Evolutionary conservation across 2,888 invertebrate genomes (phyloP), one percentile per base, ranked within the genome.

Genomic region (Loripinus fragilis): DNA sequence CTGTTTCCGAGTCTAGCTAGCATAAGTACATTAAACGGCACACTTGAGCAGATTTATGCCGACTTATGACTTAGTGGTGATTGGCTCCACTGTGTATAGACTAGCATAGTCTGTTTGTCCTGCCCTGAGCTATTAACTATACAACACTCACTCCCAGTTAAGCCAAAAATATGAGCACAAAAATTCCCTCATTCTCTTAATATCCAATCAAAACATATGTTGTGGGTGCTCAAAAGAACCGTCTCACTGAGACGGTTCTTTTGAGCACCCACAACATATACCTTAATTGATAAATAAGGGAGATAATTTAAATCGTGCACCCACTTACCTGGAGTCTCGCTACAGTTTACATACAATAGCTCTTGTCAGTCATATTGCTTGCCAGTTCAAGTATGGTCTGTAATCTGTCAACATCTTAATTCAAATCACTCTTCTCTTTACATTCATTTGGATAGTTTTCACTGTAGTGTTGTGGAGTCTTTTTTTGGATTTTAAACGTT

Each of bases 21-120:
- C n/a, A n/a, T 33, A 60, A 60, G 17, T 33, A 60, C 33, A 60
- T 60, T 60, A 60, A 60, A 60, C 60, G 8, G 60, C 60, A 30
- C 60, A 60, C 60, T 60, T 60, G 60, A 60, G 33, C 33, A 60
- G 60, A 60, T 60, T 60, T 60, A 60, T 60, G 60, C 60, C 60
- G 60, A 60, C 60, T 60, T 60, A 60, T 60, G 60, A 60, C 30
- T 60, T 60, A 60, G 60, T 33, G 60, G 33, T 60, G 60, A 60
- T 60, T 60, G 60, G 60, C 60, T 60, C 60, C 60, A 60, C 33
- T 17, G n/a, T 33, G 60, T 60, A 60, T 60, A 60, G 60, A 60
- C 60, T 33, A 60, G 33, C 17, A 60, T 60, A 30, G 60, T 60
- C 60, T 33, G 60, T 60, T 60, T 33, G 60, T 60, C 60, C 60